Percentiles rank a stretch among this genome's conserved stretches.
These are phyloP conservation scores for Capitulum mitella DNA, from an alignment of 2,888 invertebrate genomes.

Conservation along the genomic window DNA sequence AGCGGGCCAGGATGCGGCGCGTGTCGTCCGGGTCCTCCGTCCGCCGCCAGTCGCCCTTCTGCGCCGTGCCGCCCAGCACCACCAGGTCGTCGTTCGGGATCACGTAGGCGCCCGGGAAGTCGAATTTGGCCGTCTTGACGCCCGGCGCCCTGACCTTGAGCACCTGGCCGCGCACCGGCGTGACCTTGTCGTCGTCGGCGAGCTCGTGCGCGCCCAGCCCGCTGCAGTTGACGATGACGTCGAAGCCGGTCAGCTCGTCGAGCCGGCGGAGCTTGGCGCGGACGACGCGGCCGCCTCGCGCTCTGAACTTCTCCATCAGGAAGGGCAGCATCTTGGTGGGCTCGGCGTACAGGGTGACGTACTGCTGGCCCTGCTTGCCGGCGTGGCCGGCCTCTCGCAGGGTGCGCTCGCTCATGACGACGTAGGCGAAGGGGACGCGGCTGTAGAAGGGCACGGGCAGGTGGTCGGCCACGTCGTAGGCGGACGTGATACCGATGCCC, in stretches of 20 bases:
- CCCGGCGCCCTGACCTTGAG: constrained; percentile 46
- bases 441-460: background rate
- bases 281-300: background rate
- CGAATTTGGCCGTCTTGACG: background rate
- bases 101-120: constrained; percentile 6
- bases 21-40: constrained; percentile 60
- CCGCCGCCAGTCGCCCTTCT: constrained; percentile 67
- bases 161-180: constrained; percentile 69
- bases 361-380: background rate
- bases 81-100: constrained; percentile 54
- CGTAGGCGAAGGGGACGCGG: background rate
- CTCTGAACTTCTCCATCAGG: background rate
- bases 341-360: background rate
- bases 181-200: constrained; percentile 54
- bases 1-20: background rate
- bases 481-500: background rate
- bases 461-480: background rate
- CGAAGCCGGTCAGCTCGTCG: constrained; percentile 38
- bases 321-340: constrained; percentile 7
- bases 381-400: background rate
- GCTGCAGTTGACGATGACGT: constrained; percentile 69
- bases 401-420: background rate
- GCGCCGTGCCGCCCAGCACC: constrained; percentile 76
- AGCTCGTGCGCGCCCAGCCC: constrained; percentile 61
- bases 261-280: background rate